Evolutionary conservation across 2,113 vertebrate genomes (phyloP), one percentile per base, ranked within the genome.

Genomic region (Sturnus vulgaris): DNA sequence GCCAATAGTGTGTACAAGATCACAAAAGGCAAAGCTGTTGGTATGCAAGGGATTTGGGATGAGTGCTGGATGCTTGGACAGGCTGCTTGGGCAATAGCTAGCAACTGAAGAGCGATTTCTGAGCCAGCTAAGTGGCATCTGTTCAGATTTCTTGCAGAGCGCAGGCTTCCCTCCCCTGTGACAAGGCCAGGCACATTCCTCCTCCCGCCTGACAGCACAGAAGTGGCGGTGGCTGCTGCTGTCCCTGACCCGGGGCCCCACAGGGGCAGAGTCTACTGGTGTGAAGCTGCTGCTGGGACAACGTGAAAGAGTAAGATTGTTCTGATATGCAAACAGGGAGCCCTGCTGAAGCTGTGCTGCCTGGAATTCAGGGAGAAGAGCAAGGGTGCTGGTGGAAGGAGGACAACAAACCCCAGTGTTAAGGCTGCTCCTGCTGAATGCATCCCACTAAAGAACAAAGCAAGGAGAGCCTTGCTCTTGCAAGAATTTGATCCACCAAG

Each of bases 361-460:
- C 91, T 88, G 82, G 49, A 81, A 88, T 77, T 28, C 68, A 57
- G 78, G 39, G 42, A 92, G 81, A 92, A 71, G 49, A 94, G 59
- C 39, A 59, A 88, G 80, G 63, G 66, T 33, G 56, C 56, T 78
- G 78, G 40, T 88, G 70, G 87, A 80, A 85, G 70, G 50, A 79
- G 46, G 64, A 88, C 71, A 91, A 70, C 73, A 73, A 83, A 82
- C 39, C 68, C 72, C 33, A 82, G 82, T 63, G 35, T 88, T 88
- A 71, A 63, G 42, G 72, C 83, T 56, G 76, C 86, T 88, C 76
- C 86, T 86, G 70, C 86, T 90, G 49, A 52, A 69, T 88, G 68
- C 77, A 73, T 95, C 93, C 61, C 16, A 4, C 94, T 86, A 75
- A 89, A 93, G 95, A 96, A 93, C 65, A 95, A 96, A 97, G 81